phyloP scores from a whole-genome alignment of 2,113 vertebrate species.

The Phrynosoma blainvillii region DNA sequence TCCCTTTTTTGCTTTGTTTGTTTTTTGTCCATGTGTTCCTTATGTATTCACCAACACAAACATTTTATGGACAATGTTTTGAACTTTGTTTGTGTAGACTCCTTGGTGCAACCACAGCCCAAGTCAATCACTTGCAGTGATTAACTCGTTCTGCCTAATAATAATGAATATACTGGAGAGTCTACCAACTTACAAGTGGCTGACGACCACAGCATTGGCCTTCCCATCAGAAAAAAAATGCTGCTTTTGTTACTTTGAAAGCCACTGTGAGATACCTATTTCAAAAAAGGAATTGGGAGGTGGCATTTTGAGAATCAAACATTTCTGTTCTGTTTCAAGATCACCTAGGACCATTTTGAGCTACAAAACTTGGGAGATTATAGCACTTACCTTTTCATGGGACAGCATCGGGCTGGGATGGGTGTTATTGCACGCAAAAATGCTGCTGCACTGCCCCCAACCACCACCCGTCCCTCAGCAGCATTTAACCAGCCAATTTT shows the following conservation, averaged over 20 bases:
- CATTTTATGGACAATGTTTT: background rate
- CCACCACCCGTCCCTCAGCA: too few relatives aligned
- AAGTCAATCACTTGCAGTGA: background rate
- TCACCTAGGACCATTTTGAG: background rate
- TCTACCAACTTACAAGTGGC: too few relatives aligned
- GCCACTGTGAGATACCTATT: too few relatives aligned
- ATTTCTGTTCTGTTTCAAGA: background rate
- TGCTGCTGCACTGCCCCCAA: too few relatives aligned
- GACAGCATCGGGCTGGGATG: too few relatives aligned
- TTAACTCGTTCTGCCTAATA: background rate
- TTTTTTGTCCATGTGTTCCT: too few relatives aligned
- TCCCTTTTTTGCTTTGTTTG: too few relatives aligned
- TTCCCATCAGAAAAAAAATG: background rate
- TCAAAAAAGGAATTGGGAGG: too few relatives aligned
- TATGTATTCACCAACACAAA: too few relatives aligned
- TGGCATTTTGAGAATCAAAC: background rate
- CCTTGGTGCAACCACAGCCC: background rate
- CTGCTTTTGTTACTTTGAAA: background rate
- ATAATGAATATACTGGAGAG: background rate
- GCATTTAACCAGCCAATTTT: too few relatives aligned
- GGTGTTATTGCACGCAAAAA: too few relatives aligned
- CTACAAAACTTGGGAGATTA: background rate
- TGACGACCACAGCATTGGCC: background rate
- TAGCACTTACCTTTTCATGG: too few relatives aligned
- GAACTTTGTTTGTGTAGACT: background rate